phyloP scores from a whole-genome alignment of 2,797 vertebrate genomes.

The Necrosyrtes monachus region DNA sequence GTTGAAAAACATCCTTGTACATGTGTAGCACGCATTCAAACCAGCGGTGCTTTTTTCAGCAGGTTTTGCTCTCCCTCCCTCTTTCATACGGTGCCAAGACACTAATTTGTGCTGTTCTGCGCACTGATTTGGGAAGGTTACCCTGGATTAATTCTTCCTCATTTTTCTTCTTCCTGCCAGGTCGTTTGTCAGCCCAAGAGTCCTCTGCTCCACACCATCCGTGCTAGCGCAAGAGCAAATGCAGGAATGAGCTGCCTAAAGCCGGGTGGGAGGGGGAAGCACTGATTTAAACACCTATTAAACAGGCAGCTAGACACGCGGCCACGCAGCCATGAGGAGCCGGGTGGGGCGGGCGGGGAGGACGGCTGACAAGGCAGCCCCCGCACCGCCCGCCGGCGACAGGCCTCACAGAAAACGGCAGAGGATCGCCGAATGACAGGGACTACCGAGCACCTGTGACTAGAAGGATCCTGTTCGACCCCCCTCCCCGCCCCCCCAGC shows the following conservation, averaged over 20 bases:
- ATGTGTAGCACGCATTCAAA: rapidly evolving
- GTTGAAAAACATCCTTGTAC: not conserved
- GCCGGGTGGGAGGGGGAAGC: not conserved
- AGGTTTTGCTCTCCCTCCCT: not conserved
- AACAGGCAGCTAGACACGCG: not conserved
- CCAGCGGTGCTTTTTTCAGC: not conserved
- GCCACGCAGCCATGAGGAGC: not conserved
- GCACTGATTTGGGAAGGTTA: not conserved
- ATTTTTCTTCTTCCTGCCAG: not conserved
- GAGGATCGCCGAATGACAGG: rapidly evolving
- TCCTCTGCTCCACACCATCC: not conserved
- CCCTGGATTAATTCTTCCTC: too few species aligned
- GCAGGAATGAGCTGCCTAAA: rapidly evolving
- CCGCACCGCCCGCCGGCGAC: not conserved
- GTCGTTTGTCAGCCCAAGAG: not conserved
- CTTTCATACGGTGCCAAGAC: not conserved
- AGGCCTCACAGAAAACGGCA: not conserved
- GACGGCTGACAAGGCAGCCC: not conserved
- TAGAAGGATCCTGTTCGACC: too few species aligned
- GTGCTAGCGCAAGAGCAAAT: too few species aligned
- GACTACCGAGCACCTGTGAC: not conserved
- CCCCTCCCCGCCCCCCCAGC: too few species aligned
- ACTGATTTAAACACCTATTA: not conserved
- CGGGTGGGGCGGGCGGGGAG: too few species aligned
- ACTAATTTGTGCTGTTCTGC: not conserved